Base-by-base conservation (phyloP, 1,140 invertebrate genomes). In the Diabrotica undecimpunctata region DNA sequence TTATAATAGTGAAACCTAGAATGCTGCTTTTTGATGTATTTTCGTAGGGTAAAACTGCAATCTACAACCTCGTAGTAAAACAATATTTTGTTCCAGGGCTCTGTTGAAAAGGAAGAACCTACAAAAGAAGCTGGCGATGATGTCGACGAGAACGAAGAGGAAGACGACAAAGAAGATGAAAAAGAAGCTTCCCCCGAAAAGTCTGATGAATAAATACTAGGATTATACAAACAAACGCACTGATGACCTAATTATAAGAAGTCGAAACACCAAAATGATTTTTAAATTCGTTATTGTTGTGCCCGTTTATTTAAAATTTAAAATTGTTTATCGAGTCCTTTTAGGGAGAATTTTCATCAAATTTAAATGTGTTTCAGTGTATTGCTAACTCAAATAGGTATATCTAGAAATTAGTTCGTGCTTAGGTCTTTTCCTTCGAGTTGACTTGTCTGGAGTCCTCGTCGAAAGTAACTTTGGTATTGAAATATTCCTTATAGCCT, bases 81-180 rank as follows among this genome's bases (percentile, higher is more conserved):
- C 25, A 25, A n/a, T 25, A 25, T 25, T 25, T 25, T 25, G 25
- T 25, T 25, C 25, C 25, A 54, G 54, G 35, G 12, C 54, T 12
- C 12, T 8, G 35, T 35, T 7, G 54, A 54, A 4, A 46, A 59
- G 14, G 13, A 59, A 56, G 66, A 68, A 37, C 54, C 57, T 9
- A 61, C 68, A 56, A 68, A 69, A 58, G 66, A 57, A 41, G 60
- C 54, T n/a, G 62, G 69, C 36, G 38, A 57, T 55, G 60, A 62
- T 55, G 55, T 60, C 54, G 61, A 39, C 37, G 51, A 72, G 11
- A 62, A 68, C 7, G 64, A 63, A 38, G 54, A 61, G 37, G 56
- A 71, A 37, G 55, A 14, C 54, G 61, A 51, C 10, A 62, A 70
- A 13, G 54, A 58, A 59, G 53, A 38, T 0, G 36, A 57, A 37